phyloP scores from a whole-genome alignment of 2,113 vertebrate genomes.

The Triplophysa siluroides region DNA sequence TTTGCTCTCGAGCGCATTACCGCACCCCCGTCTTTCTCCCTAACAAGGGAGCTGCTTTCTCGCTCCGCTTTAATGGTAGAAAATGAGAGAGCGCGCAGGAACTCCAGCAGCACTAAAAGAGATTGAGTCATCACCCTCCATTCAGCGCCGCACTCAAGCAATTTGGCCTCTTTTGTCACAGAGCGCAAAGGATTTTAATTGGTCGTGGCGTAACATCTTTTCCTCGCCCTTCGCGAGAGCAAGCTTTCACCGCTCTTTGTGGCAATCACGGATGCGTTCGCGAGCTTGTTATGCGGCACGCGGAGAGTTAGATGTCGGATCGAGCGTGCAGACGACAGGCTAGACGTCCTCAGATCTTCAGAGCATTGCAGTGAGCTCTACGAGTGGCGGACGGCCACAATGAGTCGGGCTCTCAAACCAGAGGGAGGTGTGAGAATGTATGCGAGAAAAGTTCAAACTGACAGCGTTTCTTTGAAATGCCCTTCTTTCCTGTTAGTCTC shows the following conservation, averaged over 20 bases:
- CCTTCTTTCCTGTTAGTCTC: conserved; percentile 27
- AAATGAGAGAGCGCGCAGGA: conserved; percentile 69
- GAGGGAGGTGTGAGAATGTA: too few species aligned
- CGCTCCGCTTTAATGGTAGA: conserved; percentile 69
- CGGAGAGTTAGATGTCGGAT: conserved; percentile 2
- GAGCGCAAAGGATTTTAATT: conserved; percentile 74
- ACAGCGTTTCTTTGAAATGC: too few species aligned
- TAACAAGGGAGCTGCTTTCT: conserved; percentile 59
- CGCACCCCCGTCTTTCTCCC: conserved; percentile 9
- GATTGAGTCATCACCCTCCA: conserved; percentile 76
- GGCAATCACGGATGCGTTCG: conserved; percentile 1
- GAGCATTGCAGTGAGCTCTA: conserved; percentile 28
- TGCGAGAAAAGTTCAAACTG: too few species aligned
- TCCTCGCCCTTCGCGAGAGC: not conserved
- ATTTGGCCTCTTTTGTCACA: conserved; percentile 70
- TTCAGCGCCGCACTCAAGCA: conserved; percentile 68
- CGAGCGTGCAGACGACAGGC: not conserved
- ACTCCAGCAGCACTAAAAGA: conserved; percentile 71
- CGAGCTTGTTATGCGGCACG: conserved; percentile 8
- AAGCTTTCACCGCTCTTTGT: not conserved
- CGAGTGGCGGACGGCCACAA: too few species aligned
- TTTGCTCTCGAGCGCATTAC: not conserved
- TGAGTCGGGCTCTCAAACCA: too few species aligned
- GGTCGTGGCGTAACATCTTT: conserved; percentile 55
- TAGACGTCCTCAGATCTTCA: conserved; percentile 44